A percentile compares a stretch with the other conserved stretches of the same genome.
Evolutionary conservation across 2,113 vertebrate genomes (phyloP).

Genomic region (Speoplatyrhinus poulsoni): DNA sequence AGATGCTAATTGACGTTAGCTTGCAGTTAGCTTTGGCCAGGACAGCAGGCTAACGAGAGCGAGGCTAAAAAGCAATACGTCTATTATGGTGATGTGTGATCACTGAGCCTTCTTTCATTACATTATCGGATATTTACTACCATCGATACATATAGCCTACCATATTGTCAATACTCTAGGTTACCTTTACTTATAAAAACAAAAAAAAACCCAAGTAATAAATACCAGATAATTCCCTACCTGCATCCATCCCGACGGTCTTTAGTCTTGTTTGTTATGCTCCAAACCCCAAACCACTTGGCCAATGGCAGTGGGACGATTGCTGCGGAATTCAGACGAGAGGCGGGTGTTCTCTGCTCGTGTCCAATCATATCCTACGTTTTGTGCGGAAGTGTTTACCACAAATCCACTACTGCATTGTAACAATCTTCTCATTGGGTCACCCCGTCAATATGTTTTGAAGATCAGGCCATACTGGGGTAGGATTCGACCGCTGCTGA

Average conservation of each 20-base stretch:
- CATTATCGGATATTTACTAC: neutral
- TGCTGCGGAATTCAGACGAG: slow-evolving; percentile 28
- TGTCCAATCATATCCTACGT: slow-evolving; percentile 26
- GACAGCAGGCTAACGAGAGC: slow-evolving; percentile 62
- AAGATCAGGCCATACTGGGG: neutral
- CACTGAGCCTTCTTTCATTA: neutral
- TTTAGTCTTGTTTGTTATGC: slow-evolving; percentile 77
- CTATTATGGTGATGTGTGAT: neutral
- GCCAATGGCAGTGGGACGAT: slow-evolving; percentile 56
- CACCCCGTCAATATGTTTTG: neutral
- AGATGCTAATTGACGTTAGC: slow-evolving; percentile 38
- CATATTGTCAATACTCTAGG: neutral
- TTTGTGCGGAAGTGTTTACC: neutral
- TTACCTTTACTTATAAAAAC: neutral
- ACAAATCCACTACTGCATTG: neutral
- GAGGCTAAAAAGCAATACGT: slow-evolving; percentile 33
- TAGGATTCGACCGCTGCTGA: neutral
- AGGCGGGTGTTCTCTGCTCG: slow-evolving; percentile 11
- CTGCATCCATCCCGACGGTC: slow-evolving; percentile 82
- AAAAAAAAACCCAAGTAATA: slow-evolving; percentile 3
- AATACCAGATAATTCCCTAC: slow-evolving; percentile 59
- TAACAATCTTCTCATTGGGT: neutral
- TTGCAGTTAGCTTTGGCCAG: slow-evolving; percentile 69
- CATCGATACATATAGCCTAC: neutral
- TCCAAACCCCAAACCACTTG: slow-evolving; percentile 29